Evolutionary conservation across 2,797 vertebrate genomes (phyloP).

Genomic region (Mormyrops attenuatus): DNA sequence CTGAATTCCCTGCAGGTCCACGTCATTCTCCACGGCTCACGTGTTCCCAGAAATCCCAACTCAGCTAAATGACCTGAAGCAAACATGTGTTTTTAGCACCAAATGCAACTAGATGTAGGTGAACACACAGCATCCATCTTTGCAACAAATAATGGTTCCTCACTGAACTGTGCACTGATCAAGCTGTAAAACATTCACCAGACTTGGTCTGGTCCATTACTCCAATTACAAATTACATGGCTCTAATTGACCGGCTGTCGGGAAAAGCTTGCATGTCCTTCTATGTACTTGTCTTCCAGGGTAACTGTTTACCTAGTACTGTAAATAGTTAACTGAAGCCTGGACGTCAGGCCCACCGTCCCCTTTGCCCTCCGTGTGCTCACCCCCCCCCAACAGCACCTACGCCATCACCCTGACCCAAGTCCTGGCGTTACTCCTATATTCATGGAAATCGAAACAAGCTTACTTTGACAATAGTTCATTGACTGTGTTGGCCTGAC

Average conservation of each 20-base stretch:
- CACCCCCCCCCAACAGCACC: neutral
- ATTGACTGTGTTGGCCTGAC: neutral
- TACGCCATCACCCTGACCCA: neutral
- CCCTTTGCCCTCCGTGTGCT: neutral
- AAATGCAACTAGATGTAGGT: neutral
- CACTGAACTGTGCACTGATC: constrained; percentile 1
- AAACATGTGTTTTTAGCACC: neutral
- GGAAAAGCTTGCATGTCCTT: constrained; percentile 5
- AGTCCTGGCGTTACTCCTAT: constrained; percentile 10
- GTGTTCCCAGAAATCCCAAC: neutral
- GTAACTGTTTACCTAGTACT: constrained; percentile 27
- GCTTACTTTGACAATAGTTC: neutral
- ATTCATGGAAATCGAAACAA: constrained; percentile 25
- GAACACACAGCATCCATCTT: neutral
- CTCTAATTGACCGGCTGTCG: constrained; percentile 24
- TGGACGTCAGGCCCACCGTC: neutral
- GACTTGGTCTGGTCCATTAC: constrained; percentile 7
- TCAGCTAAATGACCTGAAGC: neutral
- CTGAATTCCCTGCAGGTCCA: neutral
- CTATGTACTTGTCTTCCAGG: constrained; percentile 15
- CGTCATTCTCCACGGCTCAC: neutral
- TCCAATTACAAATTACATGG: constrained; percentile 23
- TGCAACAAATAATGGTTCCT: constrained; percentile 1
- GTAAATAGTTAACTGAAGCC: constrained; percentile 30
- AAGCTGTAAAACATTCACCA: constrained; percentile 12